Evolutionary conservation across 2,113 vertebrate species (phyloP), one percentile per base, ranked within the genome.

Genomic region (Columba janthina): DNA sequence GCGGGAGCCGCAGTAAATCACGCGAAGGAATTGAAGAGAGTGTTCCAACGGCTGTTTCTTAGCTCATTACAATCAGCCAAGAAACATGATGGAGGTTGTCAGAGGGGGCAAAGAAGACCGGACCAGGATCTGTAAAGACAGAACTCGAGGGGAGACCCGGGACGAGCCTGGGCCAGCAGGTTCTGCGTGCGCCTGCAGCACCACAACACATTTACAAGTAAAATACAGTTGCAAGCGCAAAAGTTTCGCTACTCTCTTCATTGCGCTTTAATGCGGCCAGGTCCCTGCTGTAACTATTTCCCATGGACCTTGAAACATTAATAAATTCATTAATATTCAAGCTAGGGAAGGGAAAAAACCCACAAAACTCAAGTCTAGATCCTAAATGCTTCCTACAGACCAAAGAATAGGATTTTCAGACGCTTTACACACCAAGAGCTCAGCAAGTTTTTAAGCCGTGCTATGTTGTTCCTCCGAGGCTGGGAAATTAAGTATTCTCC

Each of bases 71-170:
- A n/a, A 36, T 9, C 15, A 19, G 82, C 22, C 56, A 78, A 57
- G 51, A 77, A 66, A 57, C 3, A 2, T 0, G 17, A 40, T 10
- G 31, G 25, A 61, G 40, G 74, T 2, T 31, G 31, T 34, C 60
- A 40, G 82, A 21, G 42, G 46, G 85, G 65, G 42, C 54, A 78
- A 66, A 50, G 8, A 58, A 72, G 42, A 32, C 5, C 5, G 34
- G 46, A 60, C 9, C 1, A 2, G 20, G 46, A 10, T 14, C 36
- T 65, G 54, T 13, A 42, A 73, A 48, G 77, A 29, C 1, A 12
- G 69, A 84, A n/a, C 25, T n/a, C 5, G 24, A 16, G 1, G 3
- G 32, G 40, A 65, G 72, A 28, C 1, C 0, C 0, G 9, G 65
- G 22, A 64, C 18, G 56, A 57, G 62, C 46, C 11, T 29, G 3